phyloP scores from a whole-genome alignment of 2,888 invertebrate genomes.

The Ophraella communa region DNA sequence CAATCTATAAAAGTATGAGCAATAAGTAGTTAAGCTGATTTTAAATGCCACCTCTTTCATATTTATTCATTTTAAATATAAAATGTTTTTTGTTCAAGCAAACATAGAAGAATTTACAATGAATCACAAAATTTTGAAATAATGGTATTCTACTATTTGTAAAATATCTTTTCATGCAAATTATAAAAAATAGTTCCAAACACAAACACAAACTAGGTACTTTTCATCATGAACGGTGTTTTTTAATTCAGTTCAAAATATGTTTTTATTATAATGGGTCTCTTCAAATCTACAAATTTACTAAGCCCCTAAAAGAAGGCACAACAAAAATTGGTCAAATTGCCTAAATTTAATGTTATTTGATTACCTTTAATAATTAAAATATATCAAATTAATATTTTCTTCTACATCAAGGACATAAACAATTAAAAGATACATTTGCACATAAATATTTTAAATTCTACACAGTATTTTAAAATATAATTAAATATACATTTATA shows the following conservation, averaged over 20 bases:
- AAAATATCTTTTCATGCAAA: no score
- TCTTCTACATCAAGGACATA: not conserved
- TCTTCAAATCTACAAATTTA: constrained; percentile 33
- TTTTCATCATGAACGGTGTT: not conserved
- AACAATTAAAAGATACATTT: not conserved
- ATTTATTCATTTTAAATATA: no score
- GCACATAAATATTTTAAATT: constrained; percentile 1
- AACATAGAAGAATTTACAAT: no score
- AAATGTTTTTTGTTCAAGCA: not conserved
- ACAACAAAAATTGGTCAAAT: constrained; percentile 60
- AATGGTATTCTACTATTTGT: no score
- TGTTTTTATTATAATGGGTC: not conserved
- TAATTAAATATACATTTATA: not conserved
- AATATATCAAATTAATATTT: not conserved
- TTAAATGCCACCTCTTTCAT: no score
- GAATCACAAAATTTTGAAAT: no score
- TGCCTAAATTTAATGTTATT: constrained; percentile 10
- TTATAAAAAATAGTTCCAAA: no score
- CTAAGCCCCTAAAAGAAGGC: constrained; percentile 58
- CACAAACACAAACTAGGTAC: no score
- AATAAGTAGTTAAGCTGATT: no score
- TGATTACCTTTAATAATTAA: not conserved
- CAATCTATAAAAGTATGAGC: no score
- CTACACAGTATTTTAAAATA: not conserved
- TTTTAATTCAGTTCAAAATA: not conserved